Evolutionary conservation across 35 echinoderm and acorn worm genomes (phyloP), one percentile per base, ranked within the genome.

Genomic region (Strongylocentrotus purpuratus): DNA sequence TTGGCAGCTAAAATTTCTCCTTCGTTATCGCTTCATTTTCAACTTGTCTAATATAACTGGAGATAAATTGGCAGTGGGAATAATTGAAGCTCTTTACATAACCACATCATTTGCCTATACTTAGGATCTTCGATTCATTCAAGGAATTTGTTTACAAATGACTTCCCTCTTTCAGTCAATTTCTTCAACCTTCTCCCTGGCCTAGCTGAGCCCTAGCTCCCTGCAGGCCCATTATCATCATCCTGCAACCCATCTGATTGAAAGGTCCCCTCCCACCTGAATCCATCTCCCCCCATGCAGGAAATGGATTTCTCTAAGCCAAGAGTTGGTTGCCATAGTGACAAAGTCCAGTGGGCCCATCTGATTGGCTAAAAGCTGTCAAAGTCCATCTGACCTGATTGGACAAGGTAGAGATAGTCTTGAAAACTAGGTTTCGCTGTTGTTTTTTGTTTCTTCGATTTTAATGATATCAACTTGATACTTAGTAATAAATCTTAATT

Each of bases 291-390:
- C 35, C 65, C 65, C 65, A 78, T 78, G 65, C 65, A 78, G 65
- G 65, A 78, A 78, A 78, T 78, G 25, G 65, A 78, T 78, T 59
- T 78, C 22, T 78, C 65, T n/a, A 28, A 78, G 65, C 65, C 65
- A 78, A 78, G 28, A 78, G 65, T 78, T n/a, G 65, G 65, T 78
- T 78, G 65, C 65, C 65, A 28, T 28, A 9, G 65, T 8, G 18
- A 78, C 65, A 78, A 78, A 22, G 65, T 78, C 65, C 65, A 78
- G 65, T 78, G 65, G 65, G 65, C 20, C 65, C 20, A 78, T 78
- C 65, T 78, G 65, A 78, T 78, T 78, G 65, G 65, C 22, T 78
- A 78, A 78, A 78, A 78, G 65, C 65, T 78, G 65, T 78, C 65
- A 78, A 78, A 78, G 65, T 78, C 65, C 18, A 78, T 78, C 65